Evolutionary conservation across 2,113 vertebrate species (phyloP).

Genomic region (Otis tarda): DNA sequence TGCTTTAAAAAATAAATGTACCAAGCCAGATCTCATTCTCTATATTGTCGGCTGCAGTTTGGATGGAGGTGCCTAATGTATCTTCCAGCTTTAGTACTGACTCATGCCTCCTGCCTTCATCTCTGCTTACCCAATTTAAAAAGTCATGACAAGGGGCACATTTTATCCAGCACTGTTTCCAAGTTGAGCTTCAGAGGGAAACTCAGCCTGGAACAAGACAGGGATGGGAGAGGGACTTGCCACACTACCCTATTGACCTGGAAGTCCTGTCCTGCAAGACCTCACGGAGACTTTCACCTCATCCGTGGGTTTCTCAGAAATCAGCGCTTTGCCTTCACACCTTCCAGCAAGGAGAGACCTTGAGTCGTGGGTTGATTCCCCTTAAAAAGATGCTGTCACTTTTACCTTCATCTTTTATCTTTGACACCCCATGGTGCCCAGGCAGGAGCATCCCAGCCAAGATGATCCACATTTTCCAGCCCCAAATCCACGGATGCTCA

Average conservation of each 20-base stretch:
- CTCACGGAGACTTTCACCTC: not conserved
- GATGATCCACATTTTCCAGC: not conserved
- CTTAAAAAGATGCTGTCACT: not conserved
- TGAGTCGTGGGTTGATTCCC: not conserved
- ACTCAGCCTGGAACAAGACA: not conserved
- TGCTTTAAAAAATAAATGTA: not conserved
- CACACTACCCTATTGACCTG: rapidly evolving
- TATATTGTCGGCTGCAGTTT: not conserved
- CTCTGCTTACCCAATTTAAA: not conserved
- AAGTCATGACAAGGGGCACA: not conserved
- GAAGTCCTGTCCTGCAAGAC: not conserved
- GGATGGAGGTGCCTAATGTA: not conserved
- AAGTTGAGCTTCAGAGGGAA: not conserved
- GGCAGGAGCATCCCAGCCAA: not conserved
- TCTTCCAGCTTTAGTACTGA: not conserved
- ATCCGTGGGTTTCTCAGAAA: not conserved
- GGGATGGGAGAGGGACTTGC: not conserved
- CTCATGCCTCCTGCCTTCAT: not conserved
- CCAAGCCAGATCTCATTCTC: not conserved
- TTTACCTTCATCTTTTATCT: not conserved
- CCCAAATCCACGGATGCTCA: not conserved
- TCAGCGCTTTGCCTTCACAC: not conserved
- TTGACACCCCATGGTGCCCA: rapidly evolving
- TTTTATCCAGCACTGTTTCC: not conserved
- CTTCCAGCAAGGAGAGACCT: not conserved